phyloP scores from a whole-genome alignment of 2,888 invertebrate genomes.

The Antitype chi region DNA sequence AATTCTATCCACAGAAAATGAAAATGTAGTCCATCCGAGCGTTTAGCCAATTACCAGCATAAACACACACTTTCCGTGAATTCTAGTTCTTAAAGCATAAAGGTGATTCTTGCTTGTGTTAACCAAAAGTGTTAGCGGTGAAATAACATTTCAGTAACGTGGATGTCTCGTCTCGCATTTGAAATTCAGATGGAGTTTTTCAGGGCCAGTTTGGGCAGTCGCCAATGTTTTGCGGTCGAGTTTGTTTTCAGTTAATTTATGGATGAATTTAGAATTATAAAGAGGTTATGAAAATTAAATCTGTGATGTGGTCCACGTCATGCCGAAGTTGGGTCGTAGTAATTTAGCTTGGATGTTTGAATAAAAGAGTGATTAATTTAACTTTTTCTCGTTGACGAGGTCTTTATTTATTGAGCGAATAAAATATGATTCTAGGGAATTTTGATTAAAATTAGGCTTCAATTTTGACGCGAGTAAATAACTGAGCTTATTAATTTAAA shows the following conservation, averaged over 20 bases:
- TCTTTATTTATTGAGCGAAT: slow-evolving; percentile 42
- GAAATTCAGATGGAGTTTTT: slow-evolving; percentile 83
- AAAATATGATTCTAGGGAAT: slow-evolving; percentile 19
- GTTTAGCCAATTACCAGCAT: slow-evolving; percentile 77
- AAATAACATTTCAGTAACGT: slow-evolving; percentile 75
- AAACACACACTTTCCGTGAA: slow-evolving; percentile 46
- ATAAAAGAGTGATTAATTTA: slow-evolving; percentile 61
- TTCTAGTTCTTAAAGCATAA: slow-evolving; percentile 46
- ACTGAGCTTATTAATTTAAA: background rate
- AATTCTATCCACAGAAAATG: slow-evolving; percentile 73
- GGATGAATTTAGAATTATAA: slow-evolving; percentile 73
- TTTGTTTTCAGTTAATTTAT: slow-evolving; percentile 85
- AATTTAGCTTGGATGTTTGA: slow-evolving; percentile 55
- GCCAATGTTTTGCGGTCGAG: slow-evolving; percentile 81
- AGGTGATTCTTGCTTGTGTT: slow-evolving; percentile 54
- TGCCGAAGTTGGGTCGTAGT: slow-evolving; percentile 41
- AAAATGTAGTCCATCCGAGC: slow-evolving; percentile 77
- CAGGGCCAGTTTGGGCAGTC: slow-evolving; percentile 75
- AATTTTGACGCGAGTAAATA: background rate
- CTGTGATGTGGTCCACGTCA: slow-evolving; percentile 55
- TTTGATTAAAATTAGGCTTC: slow-evolving; percentile 8
- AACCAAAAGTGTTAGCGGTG: slow-evolving; percentile 60
- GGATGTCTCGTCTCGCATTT: slow-evolving; percentile 76
- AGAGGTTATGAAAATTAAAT: slow-evolving; percentile 69
- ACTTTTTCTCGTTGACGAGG: slow-evolving; percentile 52